Evolutionary conservation across 2,888 invertebrate species (phyloP), one percentile per base, ranked within the genome.

Genomic region (Nomada goodeniana): DNA sequence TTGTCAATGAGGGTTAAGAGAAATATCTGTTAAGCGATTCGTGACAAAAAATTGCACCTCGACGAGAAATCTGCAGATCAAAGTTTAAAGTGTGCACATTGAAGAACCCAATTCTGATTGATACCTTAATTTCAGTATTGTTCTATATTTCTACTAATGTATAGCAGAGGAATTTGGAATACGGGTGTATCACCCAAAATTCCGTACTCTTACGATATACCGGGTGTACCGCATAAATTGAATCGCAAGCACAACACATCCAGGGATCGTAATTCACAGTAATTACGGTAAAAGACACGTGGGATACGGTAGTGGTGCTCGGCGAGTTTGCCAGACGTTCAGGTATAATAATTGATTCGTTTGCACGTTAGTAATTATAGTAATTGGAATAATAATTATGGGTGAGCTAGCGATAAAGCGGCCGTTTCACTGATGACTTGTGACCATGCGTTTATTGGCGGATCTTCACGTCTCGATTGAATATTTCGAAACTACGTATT

Each of bases 371-470:
- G 69, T 86, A 83, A 85, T 87, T 85, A 80, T 80, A 29, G 76
- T 83, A 82, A 87, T 85, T 85, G 76, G 86, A 78, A 71, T 78
- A 69, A 69, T 68, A 82, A 83, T 85, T 79, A 83, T 69, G 53
- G 72, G 53, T 42, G 80, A 76, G 81, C 77, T 50, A 64, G 26
- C 59, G 78, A 86, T 80, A 83, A 59, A 23, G 44, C 44, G n/a
- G 10, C 47, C 55, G 26, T 50, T 26, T 44, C 10, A 23, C 13
- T 47, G 26, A 47, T 29, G 36, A 64, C 44, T 64, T 5, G 55
- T 11, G 69, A 65, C 59, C 29, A 9, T 47, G 55, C 61, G 44
- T 57, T 47, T 50, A 11, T 69, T 50, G 42, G 53, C 11, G 50
- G 44, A 47, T 23, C 50, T 26, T 23, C 50, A 26, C 36, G 20